Percentiles rank a stretch among this genome's conserved stretches.
These are phyloP conservation scores for Drosophila cardini DNA, from an alignment of 1,140 invertebrate genomes.

Conservation along the genomic window DNA sequence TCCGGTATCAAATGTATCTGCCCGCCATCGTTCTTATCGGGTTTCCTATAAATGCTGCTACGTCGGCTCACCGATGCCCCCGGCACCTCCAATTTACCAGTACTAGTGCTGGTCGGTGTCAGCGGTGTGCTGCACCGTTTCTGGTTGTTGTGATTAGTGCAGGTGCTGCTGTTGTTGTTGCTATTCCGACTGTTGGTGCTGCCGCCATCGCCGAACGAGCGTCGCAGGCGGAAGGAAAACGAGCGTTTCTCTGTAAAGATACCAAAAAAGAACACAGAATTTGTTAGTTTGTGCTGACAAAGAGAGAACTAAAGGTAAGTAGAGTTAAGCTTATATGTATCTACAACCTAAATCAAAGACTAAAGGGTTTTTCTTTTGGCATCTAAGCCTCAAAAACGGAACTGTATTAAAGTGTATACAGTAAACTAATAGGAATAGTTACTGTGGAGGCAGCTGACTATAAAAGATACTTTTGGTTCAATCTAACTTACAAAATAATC, in stretches of 20 bases:
- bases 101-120: slow-evolving; percentile 78
- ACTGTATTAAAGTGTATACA: no score
- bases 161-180: slow-evolving; percentile 81
- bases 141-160: slow-evolving; percentile 80
- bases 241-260: slow-evolving; percentile 78
- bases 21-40: slow-evolving; percentile 78
- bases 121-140: slow-evolving; percentile 75
- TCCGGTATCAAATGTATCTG: slow-evolving; percentile 86
- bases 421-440: no score
- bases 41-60: slow-evolving; percentile 81
- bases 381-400: no score
- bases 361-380: no score
- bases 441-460: no score
- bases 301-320: no score
- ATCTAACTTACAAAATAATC: no score
- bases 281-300: no score
- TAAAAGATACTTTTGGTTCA: no score
- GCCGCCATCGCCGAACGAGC: slow-evolving; percentile 78
- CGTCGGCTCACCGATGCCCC: slow-evolving; percentile 72
- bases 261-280: not conserved
- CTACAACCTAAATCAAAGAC: no score
- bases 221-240: slow-evolving; percentile 79
- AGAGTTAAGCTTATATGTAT: no score
- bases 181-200: slow-evolving; percentile 80
- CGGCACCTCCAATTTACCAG: slow-evolving; percentile 70